A percentile compares a stretch with the other conserved stretches of the same genome.
These are phyloP conservation scores for Mesitornis unicolor DNA, from an alignment of 2,113 vertebrate genomes.

Conservation along the genomic window DNA sequence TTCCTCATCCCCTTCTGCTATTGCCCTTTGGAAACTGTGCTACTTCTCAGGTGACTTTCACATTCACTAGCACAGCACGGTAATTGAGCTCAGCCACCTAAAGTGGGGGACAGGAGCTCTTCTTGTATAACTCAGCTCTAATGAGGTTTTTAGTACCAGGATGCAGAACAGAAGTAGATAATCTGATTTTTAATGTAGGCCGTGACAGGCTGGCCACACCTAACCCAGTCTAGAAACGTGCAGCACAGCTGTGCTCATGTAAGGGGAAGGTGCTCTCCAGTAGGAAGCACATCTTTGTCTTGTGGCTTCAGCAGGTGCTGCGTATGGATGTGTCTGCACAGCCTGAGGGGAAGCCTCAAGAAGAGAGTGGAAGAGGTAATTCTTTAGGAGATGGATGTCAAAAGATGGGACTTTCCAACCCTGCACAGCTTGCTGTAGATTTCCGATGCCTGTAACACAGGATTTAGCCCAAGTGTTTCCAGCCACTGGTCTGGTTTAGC, in stretches of 20 bases:
- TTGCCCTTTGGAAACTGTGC: not conserved
- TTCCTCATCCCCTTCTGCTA: not conserved
- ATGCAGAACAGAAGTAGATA: not conserved
- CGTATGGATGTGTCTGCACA: not conserved
- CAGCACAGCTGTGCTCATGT: not conserved
- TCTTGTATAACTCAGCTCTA: not conserved
- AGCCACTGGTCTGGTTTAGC: not conserved
- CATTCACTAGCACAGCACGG: rapidly evolving
- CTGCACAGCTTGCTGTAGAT: not conserved
- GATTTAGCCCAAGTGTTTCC: not conserved
- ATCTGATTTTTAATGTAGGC: not conserved
- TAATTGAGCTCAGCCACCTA: not conserved
- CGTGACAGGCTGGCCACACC: not conserved
- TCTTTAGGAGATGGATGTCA: not conserved
- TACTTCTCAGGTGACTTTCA: constrained; percentile 1
- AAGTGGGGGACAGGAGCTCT: not conserved
- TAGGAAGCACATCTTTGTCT: not conserved
- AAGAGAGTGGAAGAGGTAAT: not conserved
- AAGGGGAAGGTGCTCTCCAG: not conserved
- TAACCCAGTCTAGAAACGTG: not conserved
- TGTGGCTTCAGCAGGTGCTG: not conserved
- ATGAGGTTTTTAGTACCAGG: not conserved
- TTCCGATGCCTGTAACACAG: not conserved
- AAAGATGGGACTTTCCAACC: not conserved
- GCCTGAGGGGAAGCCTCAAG: not conserved